phyloP scores from a whole-genome alignment of 2,797 vertebrate genomes.

The Chiroxiphia lanceolata region DNA sequence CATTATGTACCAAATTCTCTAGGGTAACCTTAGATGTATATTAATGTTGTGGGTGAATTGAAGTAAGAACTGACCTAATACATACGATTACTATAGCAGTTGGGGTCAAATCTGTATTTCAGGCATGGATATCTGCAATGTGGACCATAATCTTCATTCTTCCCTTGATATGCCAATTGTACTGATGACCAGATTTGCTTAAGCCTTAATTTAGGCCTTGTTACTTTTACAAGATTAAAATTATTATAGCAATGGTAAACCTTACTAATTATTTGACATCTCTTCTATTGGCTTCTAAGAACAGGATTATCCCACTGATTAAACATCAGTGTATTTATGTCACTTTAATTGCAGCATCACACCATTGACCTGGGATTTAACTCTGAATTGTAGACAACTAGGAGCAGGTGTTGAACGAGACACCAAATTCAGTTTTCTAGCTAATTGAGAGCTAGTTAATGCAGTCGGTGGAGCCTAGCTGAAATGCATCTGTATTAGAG shows the following conservation, averaged over 20 bases:
- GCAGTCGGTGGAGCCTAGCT: not conserved
- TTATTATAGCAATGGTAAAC: not conserved
- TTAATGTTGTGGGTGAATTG: not conserved
- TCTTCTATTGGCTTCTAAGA: not conserved
- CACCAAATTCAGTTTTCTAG: slow-evolving; percentile 13
- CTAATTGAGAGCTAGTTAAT: slow-evolving; percentile 25
- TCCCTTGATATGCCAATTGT: not conserved
- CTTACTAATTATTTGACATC: not conserved
- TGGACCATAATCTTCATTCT: not conserved
- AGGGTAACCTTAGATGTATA: not conserved
- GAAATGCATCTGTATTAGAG: not conserved
- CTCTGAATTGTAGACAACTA: not conserved
- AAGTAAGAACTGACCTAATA: not conserved
- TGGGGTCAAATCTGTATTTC: not conserved
- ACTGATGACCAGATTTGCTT: not conserved
- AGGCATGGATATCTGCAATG: not conserved
- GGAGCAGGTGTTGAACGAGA: slow-evolving; percentile 32
- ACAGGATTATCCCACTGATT: not conserved
- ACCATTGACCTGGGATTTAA: not conserved
- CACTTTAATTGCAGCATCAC: not conserved
- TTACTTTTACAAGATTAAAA: not conserved
- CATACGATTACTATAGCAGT: not conserved
- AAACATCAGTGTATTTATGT: not conserved
- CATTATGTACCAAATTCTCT: not conserved
- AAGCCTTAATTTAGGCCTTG: not conserved